Evolutionary conservation across 2,113 vertebrate species (phyloP), one percentile per base, ranked within the genome.

Genomic region (Alexandromys fortis): DNA sequence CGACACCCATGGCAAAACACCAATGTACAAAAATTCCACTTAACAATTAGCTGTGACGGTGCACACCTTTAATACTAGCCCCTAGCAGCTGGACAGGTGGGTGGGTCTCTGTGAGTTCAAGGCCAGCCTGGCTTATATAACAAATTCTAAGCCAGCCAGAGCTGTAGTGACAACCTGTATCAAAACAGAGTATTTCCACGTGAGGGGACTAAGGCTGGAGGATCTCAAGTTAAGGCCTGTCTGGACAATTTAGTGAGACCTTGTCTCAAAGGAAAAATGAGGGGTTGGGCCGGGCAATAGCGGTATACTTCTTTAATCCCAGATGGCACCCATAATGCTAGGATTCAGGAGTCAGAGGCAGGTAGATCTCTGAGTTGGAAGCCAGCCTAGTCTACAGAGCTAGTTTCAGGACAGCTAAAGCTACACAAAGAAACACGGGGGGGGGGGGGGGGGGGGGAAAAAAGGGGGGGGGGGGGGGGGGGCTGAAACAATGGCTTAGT

Each of bases 401-500:
- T n/a, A n/a, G 7, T n/a, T 72, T 21, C 68, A 72, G 35, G 35
- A 72, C 68, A 72, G 35, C 70, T n/a, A 72, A n/a, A 9, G 35
- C 70, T 38, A 38, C 70, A 72, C 70, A 72, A 72, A 72, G 19
- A 21, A 72, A 72, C 35, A 8, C 70, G 2, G 3, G 13, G 1
- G 42, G 42, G 42, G 42, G 14, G 14, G 0, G 33, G 14, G 5
- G 33, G 33, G 2, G 30, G 35, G 67, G 5, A 70, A 33, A 42
- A n/a, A n/a, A n/a, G n/a, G n/a, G 2, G 7, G 13, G 1, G 2
- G 7, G 13, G 1, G 14, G 14, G 0, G 33, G 14, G 5, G 33
- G 33, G 2, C 67, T 70, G 67, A 2, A 70, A 33, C 19, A 33
- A n/a, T 70, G 68, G 16, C 33, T n/a, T 70, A n/a, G 68, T 70